Evolutionary conservation across 2,113 vertebrate species (phyloP).

Genomic region (Mesocricetus auratus): DNA sequence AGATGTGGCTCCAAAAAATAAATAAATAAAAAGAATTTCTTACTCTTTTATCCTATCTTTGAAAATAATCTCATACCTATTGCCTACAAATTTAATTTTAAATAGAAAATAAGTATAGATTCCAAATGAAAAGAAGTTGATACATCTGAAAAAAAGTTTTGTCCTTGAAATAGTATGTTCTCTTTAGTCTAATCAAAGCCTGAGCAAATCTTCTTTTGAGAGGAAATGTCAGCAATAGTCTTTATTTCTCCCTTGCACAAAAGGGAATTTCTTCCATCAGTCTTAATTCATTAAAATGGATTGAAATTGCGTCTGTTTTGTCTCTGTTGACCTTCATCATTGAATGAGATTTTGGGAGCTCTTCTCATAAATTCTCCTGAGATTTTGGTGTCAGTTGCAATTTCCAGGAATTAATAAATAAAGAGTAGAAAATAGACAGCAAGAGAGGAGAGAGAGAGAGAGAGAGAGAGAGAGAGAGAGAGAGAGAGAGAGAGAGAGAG

Average conservation of each 20-base stretch:
- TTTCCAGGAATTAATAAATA: constrained; percentile 70
- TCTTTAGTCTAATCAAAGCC: constrained; percentile 59
- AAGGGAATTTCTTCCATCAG: constrained; percentile 61
- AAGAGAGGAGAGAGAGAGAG: not conserved
- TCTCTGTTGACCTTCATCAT: constrained; percentile 76
- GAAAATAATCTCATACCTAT: not conserved
- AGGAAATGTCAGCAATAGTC: constrained; percentile 53
- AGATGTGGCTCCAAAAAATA: not conserved
- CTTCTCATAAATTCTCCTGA: constrained; percentile 71
- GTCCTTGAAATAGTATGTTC: constrained; percentile 68
- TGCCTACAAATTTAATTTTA: constrained; percentile 49
- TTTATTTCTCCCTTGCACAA: not conserved
- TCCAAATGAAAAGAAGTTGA: constrained; percentile 41
- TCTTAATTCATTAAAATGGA: constrained; percentile 72
- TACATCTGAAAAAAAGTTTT: constrained; percentile 54
- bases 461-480: not conserved
- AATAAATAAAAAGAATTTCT: too few species aligned
- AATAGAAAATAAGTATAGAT: constrained; percentile 37
- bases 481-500: not conserved
- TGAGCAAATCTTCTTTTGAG: constrained; percentile 61
- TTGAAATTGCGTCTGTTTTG: constrained; percentile 61
- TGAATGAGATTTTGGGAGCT: constrained; percentile 58
- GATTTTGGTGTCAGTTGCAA: constrained; percentile 58
- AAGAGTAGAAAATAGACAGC: not conserved
- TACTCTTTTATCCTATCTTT: not conserved